Evolutionary conservation across 1,140 invertebrate genomes (phyloP).

Genomic region (Calliphora vicina): DNA sequence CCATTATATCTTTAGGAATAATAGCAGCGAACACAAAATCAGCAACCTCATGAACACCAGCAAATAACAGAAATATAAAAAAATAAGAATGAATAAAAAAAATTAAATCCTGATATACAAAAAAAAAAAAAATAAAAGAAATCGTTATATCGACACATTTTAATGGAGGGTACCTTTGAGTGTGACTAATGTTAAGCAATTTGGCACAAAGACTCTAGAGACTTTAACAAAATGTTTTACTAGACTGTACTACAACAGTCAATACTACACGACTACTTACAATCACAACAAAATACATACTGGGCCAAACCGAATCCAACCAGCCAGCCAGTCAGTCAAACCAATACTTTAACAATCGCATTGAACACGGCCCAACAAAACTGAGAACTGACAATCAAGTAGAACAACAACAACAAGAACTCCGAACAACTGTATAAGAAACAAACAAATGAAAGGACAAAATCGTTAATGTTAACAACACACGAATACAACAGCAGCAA

Average conservation of each 20-base stretch:
- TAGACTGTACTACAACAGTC: neutral
- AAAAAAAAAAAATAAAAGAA: neutral
- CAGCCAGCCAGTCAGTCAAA: neutral
- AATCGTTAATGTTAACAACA: slow-evolving; percentile 43
- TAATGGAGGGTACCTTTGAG: slow-evolving; percentile 24
- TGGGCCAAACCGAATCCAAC: neutral
- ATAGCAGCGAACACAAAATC: too few species aligned
- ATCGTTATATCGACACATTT: slow-evolving; percentile 18
- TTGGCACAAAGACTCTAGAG: slow-evolving; percentile 39
- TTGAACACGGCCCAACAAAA: too few species aligned
- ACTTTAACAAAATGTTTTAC: slow-evolving; percentile 19
- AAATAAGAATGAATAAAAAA: too few species aligned
- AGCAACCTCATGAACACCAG: too few species aligned
- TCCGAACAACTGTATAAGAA: neutral
- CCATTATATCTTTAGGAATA: too few species aligned
- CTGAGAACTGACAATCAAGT: neutral
- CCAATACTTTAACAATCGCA: neutral
- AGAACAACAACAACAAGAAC: neutral
- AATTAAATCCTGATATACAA: neutral
- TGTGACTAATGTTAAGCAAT: slow-evolving; percentile 41
- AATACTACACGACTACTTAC: too few species aligned
- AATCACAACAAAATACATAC: too few species aligned
- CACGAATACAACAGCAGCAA: slow-evolving; percentile 22
- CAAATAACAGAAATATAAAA: too few species aligned
- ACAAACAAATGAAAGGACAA: slow-evolving; percentile 39